Evolutionary conservation across 1,140 invertebrate genomes (phyloP).

Genomic region (Akabosia matsudoensis): DNA sequence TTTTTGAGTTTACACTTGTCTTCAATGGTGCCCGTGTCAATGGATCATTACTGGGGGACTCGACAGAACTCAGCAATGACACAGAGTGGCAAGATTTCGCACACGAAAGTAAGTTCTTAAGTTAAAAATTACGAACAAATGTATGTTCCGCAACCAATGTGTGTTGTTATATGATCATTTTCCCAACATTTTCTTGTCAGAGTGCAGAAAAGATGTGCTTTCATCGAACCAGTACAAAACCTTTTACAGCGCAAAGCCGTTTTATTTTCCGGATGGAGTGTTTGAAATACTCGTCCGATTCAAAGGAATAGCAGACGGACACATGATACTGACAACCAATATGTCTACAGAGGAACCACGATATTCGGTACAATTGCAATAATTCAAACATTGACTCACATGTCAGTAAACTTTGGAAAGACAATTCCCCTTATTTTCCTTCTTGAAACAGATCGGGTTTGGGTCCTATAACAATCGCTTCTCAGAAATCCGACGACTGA

Average conservation of each 20-base stretch:
- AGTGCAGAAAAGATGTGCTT: constrained; percentile 7
- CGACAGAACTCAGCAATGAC: too few relatives aligned
- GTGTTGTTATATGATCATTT: too few relatives aligned
- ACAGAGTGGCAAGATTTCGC: neutral
- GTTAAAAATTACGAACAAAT: neutral
- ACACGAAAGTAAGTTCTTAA: neutral
- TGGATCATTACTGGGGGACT: too few relatives aligned
- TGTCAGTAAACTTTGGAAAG: neutral
- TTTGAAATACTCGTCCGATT: constrained; percentile 28
- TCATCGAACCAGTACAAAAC: constrained; percentile 16
- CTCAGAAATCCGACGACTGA: constrained; percentile 32
- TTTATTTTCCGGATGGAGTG: constrained; percentile 12
- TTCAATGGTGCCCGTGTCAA: too few relatives aligned
- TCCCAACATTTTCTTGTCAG: neutral
- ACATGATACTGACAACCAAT: constrained; percentile 9
- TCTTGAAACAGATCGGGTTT: constrained; percentile 29
- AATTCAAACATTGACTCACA: neutral
- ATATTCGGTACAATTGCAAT: neutral
- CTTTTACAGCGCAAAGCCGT: constrained; percentile 24
- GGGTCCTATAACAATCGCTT: constrained; percentile 29
- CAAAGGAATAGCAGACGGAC: constrained; percentile 20
- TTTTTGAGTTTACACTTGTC: too few relatives aligned
- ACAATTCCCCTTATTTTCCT: neutral
- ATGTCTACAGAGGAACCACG: neutral
- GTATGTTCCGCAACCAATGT: too few relatives aligned